These are phyloP conservation scores for Strix aluco DNA, from an alignment of 2,113 vertebrate genomes.

Conservation along the genomic window DNA sequence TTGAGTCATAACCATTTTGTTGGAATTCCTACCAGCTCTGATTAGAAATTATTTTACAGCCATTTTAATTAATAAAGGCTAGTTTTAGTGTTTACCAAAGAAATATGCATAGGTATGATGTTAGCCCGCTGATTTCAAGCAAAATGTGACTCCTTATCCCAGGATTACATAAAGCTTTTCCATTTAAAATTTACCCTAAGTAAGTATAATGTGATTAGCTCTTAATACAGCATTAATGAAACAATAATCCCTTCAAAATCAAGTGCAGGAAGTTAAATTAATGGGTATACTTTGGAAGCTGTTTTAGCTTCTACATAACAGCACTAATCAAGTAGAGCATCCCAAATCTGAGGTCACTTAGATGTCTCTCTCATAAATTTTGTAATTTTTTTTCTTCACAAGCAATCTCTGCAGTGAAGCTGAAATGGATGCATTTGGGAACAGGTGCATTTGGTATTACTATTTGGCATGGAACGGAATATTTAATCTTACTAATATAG, in stretches of 20 bases:
- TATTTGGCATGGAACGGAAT: not conserved
- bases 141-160: not conserved
- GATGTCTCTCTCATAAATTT: not conserved
- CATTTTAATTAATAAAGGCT: not conserved
- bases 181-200: not conserved
- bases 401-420: not conserved
- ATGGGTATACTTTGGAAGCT: not conserved
- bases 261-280: not conserved
- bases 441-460: not conserved
- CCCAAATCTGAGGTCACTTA: not conserved
- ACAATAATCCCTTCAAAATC: constrained; percentile 1
- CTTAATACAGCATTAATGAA: not conserved
- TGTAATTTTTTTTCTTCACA: not conserved
- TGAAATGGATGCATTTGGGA: not conserved
- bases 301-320: not conserved
- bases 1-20: not conserved
- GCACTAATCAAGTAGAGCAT: not conserved
- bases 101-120: not conserved
- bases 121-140: not conserved
- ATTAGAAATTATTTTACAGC: not conserved
- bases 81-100: not conserved
- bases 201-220: not conserved
- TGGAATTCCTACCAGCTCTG: not conserved
- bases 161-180: not conserved
- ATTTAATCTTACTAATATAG: not conserved